These are phyloP conservation scores for Drosophila hydei DNA, from an alignment of 1,140 invertebrate genomes.

Conservation along the genomic window DNA sequence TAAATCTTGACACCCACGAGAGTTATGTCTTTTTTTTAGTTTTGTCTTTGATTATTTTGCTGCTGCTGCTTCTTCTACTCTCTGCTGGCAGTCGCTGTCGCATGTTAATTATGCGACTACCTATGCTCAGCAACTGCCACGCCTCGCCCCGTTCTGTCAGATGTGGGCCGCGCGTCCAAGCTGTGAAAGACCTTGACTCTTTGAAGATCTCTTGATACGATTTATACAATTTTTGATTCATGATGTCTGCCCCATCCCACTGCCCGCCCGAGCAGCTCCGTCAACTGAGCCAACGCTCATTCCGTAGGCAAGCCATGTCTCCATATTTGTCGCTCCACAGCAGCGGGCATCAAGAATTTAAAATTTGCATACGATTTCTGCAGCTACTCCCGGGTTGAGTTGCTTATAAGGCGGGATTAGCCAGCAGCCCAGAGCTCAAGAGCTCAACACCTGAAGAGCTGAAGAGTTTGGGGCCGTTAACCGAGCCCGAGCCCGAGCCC, in stretches of 20 bases:
- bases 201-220: slow-evolving; percentile 76
- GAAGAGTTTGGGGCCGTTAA: slow-evolving; percentile 46
- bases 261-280: not conserved
- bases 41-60: slow-evolving; percentile 19
- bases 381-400: slow-evolving; percentile 50
- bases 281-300: slow-evolving; percentile 30
- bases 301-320: slow-evolving; percentile 69
- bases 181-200: slow-evolving; percentile 74
- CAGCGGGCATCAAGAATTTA: slow-evolving; percentile 48
- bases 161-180: slow-evolving; percentile 72
- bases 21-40: slow-evolving; percentile 25
- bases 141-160: slow-evolving; percentile 27
- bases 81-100: slow-evolving; percentile 67
- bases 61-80: slow-evolving; percentile 41
- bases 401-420: slow-evolving; percentile 64
- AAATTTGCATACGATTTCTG: slow-evolving; percentile 76
- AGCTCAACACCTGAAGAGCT: not conserved
- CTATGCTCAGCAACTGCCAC: slow-evolving; percentile 33
- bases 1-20: slow-evolving; percentile 61
- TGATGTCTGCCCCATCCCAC: slow-evolving; percentile 45
- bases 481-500: too few relatives aligned
- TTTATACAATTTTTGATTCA: slow-evolving; percentile 81
- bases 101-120: slow-evolving; percentile 75
- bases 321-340: slow-evolving; percentile 59
- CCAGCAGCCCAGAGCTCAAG: slow-evolving; percentile 24